A percentile compares a stretch with the other conserved stretches of the same genome.
These are phyloP conservation scores for Enteromius mattozi DNA, from an alignment of 2,797 vertebrate genomes.

Conservation along the genomic window DNA sequence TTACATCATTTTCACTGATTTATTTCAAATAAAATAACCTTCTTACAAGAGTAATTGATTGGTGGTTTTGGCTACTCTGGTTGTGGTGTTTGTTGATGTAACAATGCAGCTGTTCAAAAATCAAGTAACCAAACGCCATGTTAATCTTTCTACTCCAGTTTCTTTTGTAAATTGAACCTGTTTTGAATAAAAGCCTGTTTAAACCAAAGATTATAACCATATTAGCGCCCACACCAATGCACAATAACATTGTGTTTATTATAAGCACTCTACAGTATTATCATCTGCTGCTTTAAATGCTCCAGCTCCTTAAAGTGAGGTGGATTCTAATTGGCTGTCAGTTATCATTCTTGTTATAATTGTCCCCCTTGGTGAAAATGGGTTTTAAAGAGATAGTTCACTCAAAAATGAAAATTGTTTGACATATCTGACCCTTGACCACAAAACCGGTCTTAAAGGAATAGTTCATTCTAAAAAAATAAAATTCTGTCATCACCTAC, in stretches of 20 bases:
- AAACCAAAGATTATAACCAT: background rate
- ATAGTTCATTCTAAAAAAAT: no score
- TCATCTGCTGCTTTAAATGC: background rate
- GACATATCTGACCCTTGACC: background rate
- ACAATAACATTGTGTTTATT: background rate
- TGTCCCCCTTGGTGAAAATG: no score
- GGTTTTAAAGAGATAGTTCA: background rate
- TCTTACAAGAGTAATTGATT: background rate
- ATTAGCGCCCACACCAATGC: background rate
- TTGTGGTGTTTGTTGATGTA: background rate
- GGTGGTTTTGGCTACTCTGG: background rate
- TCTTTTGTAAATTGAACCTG: background rate
- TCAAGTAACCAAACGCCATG: background rate
- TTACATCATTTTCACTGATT: background rate
- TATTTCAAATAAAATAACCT: background rate
- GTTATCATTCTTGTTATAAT: background rate
- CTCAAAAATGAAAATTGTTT: background rate
- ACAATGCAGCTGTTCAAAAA: background rate
- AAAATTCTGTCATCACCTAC: no score
- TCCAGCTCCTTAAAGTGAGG: background rate
- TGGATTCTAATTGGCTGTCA: background rate
- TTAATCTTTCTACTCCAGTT: background rate
- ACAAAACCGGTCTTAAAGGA: background rate
- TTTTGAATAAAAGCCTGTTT: background rate
- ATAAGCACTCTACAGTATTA: background rate